Percentiles rank a stretch among this genome's conserved stretches.
Conservation (phyloP, 64 coral and sea anemone genomes). For the Montipora cactus region DNA sequence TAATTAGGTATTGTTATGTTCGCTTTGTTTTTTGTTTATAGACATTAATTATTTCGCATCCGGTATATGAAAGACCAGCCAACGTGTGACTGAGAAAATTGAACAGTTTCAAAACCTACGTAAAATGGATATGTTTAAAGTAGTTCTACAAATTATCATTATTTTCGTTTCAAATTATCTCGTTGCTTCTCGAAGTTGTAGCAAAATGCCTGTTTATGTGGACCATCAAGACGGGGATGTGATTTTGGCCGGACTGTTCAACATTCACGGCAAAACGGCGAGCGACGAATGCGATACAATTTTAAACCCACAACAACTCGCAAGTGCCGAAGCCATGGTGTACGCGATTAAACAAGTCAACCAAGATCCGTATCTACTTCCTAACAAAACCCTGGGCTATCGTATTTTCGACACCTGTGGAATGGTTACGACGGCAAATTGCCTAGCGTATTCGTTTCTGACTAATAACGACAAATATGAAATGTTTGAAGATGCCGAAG, state of each 20-base stretch:
- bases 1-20: no score
- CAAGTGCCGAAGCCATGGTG: slow-evolving; percentile 60
- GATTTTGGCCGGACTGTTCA: slow-evolving; percentile 30
- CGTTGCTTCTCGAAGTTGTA: not conserved
- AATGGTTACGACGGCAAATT: slow-evolving; percentile 19
- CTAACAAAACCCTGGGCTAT: slow-evolving; percentile 61
- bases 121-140: not conserved
- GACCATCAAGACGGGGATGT: slow-evolving; percentile 38
- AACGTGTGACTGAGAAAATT: no score
- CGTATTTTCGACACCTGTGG: slow-evolving; percentile 70
- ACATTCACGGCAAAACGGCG: slow-evolving; percentile 14
- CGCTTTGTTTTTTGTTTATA: no score
- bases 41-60: no score
- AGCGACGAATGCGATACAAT: slow-evolving; percentile 26
- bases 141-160: not conserved
- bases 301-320: slow-evolving; percentile 40
- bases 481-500: not conserved
- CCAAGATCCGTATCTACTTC: slow-evolving; percentile 17
- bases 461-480: not conserved
- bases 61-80: no score
- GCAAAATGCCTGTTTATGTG: not conserved
- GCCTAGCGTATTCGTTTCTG: slow-evolving; percentile 49
- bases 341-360: slow-evolving; percentile 68
- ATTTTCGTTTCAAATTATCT: not conserved
- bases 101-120: not conserved